Percentiles rank a stretch among this genome's conserved stretches.
Evolutionary conservation across 1,140 invertebrate species (phyloP).

Genomic region (Macrotrachela quadricornifera): DNA sequence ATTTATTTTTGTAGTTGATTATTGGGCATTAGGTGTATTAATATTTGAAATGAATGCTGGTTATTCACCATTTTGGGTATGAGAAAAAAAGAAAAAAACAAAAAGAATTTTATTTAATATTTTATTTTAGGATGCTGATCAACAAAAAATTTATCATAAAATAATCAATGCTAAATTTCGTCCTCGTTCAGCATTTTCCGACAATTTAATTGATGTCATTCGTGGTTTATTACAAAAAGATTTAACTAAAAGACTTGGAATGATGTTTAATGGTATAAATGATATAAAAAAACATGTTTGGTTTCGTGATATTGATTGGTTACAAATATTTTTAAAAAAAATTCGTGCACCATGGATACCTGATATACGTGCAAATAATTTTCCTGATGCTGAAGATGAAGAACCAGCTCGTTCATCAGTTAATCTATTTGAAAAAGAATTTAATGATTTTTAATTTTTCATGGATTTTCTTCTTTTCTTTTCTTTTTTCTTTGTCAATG

Average conservation of each 20-base stretch:
- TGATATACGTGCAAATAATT: no score
- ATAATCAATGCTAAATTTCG: conserved; percentile 47
- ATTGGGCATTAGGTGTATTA: background rate
- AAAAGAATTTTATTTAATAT: no score
- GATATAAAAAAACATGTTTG: conserved; percentile 98
- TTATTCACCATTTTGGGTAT: conserved; percentile 36
- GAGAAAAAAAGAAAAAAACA: no score
- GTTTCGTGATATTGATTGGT: conserved; percentile 96
- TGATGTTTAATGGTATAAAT: conserved; percentile 91
- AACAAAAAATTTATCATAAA: conserved; percentile 58
- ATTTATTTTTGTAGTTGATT: no score
- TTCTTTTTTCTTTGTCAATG: no score
- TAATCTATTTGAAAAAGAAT: no score
- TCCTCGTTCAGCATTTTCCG: conserved; percentile 41
- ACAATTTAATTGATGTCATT: conserved; percentile 81
- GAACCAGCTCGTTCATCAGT: no score
- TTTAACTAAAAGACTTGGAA: conserved; percentile 91
- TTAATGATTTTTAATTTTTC: no score
- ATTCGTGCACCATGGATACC: conserved; percentile 34
- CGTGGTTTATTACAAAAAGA: conserved; percentile 91
- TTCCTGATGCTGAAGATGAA: no score
- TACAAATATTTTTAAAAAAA: conserved; percentile 95
- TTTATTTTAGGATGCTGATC: no score
- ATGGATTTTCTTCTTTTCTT: no score
- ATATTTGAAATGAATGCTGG: conserved; percentile 44